These are phyloP conservation scores for Ichneumoninae sp. DNA, from an alignment of 2,888 invertebrate genomes.

Conservation along the genomic window DNA sequence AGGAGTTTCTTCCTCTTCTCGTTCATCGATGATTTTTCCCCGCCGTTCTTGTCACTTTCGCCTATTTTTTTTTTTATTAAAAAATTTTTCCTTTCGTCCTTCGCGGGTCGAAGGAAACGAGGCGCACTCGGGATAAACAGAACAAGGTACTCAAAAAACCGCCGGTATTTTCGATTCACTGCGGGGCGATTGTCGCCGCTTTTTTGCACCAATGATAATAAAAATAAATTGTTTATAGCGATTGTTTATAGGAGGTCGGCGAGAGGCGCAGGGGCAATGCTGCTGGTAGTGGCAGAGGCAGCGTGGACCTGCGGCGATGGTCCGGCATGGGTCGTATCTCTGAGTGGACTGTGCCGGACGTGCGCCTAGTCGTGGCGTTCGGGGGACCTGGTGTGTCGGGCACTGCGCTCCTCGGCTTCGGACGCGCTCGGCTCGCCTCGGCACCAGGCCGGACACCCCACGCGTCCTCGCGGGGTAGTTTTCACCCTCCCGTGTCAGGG, in stretches of 20 bases:
- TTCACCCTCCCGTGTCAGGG: conserved; percentile 69
- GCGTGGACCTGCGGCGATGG: conserved; percentile 81
- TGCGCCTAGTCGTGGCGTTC: conserved; percentile 80
- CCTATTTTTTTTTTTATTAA: neutral
- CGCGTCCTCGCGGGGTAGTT: conserved; percentile 76
- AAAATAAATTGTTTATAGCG: neutral
- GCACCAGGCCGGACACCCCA: conserved; percentile 79
- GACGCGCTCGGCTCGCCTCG: conserved; percentile 81
- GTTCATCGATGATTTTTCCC: neutral
- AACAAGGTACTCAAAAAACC: too few relatives aligned
- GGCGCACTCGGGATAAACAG: conserved; percentile 7
- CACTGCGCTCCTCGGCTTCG: conserved; percentile 81
- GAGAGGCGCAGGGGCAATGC: neutral
- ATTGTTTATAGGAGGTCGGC: neutral
- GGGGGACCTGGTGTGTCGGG: conserved; percentile 81
- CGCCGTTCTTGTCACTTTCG: neutral
- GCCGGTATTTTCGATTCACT: neutral
- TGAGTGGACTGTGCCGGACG: conserved; percentile 84
- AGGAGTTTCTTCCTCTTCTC: neutral
- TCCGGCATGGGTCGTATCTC: conserved; percentile 84
- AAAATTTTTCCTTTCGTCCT: neutral
- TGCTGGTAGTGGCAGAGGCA: conserved; percentile 63
- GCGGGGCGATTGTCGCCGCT: neutral
- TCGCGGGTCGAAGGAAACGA: neutral
- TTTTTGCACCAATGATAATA: neutral